Evolutionary conservation across 1,140 invertebrate species (phyloP), one percentile per base, ranked within the genome.

Genomic region (Conus betulinus): DNA sequence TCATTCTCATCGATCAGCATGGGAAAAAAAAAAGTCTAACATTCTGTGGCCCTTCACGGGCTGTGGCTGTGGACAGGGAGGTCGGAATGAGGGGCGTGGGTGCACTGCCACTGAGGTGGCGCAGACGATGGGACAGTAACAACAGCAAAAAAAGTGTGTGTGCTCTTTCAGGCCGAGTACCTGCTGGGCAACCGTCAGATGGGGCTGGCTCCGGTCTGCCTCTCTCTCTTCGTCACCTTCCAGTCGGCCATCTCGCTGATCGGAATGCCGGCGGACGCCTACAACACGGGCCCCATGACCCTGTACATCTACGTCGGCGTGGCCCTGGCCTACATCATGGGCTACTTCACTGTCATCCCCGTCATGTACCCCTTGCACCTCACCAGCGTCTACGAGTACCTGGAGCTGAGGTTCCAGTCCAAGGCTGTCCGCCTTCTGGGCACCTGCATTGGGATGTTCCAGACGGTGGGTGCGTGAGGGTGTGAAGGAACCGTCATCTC

Each of bases 171-270:
- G 95, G 74, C 27, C 20, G 97, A 98, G 91, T 98, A 97, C 93
- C 95, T 98, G 13, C 94, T 97, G 11, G 97, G 97, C 0, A 97
- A 97, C 92, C 96, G 96, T 89, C 97, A 97, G 60, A 97, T 98
- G 97, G 95, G 96, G 1, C 96, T 97, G 84, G 96, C 89, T 0
- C 92, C 93, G 13, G 92, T 92, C 53, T 89, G 90, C 10, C 85
- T 94, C 84, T 93, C 92, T 60, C 76, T 93, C 78, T 91, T 94
- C 79, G 90, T 94, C 95, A 98, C 97, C 95, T 98, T 98, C 94
- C 97, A 98, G 93, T 98, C 98, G 2, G 98, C 98, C 85, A 97
- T 98, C 55, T 98, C 98, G 15, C 97, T 98, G 89, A 95, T 98
- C 23, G 98, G 98, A n/a, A 97, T 97, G 5, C 98, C 98, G 2